Conservation (phyloP, 2,888 invertebrate genomes). For the Sepiola atlantica region DNA sequence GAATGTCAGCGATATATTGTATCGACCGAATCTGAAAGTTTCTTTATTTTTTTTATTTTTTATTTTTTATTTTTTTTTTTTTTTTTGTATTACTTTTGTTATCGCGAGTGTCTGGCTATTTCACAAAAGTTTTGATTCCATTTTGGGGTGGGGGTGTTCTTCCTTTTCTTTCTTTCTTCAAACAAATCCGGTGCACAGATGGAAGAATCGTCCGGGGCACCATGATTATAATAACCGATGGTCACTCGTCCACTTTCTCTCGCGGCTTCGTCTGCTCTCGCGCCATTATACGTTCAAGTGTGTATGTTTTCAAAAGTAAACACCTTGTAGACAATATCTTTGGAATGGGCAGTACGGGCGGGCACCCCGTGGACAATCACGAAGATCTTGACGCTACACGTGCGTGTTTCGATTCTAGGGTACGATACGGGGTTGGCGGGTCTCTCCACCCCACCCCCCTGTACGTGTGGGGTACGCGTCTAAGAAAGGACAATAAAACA, state of each 20-base stretch:
- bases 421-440: not conserved
- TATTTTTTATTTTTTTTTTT: not conserved
- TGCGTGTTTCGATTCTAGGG: conserved; percentile 1
- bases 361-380: conserved; percentile 39
- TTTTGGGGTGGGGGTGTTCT: too few species aligned
- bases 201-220: not conserved
- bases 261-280: not conserved
- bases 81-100: not conserved
- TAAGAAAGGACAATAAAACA: not conserved
- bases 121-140: not conserved
- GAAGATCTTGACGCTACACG: conserved; percentile 44
- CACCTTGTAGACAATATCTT: not conserved
- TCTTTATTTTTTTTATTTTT: not conserved
- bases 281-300: conserved; percentile 41
- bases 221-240: not conserved
- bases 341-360: not conserved
- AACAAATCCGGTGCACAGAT: not conserved
- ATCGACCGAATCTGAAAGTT: not conserved
- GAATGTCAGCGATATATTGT: not conserved
- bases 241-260: not conserved
- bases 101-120: not conserved
- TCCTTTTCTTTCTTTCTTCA: not conserved
- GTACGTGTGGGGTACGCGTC: conserved; percentile 33
- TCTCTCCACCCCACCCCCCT: not conserved
- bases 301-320: conserved; percentile 36